A percentile compares a stretch with the other conserved stretches of the same genome.
Conservation (phyloP, 35 echinoderm and acorn worm genomes). For the Heliocidaris tuberculata region DNA sequence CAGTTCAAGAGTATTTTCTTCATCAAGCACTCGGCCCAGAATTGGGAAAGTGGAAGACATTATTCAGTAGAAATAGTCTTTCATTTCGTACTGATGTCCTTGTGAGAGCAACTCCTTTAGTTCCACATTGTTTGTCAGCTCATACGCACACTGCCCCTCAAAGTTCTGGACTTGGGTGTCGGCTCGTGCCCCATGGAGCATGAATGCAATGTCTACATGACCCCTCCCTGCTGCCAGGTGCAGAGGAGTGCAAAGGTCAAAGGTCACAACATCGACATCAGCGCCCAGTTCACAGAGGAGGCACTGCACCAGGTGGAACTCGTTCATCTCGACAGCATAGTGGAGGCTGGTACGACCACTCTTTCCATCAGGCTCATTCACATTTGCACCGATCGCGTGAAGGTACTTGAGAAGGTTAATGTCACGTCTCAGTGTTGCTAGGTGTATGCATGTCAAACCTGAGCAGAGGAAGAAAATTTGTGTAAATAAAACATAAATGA, state of each 20-base stretch:
- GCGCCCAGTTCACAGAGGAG: constrained; percentile 62
- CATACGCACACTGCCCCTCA: constrained; percentile 69
- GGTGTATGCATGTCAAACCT: constrained; percentile 90
- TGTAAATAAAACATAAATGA: background rate
- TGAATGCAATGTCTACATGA: constrained; percentile 30
- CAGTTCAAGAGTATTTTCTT: background rate
- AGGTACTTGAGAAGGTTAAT: constrained; percentile 62
- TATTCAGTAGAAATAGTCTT: background rate
- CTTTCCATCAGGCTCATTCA: constrained; percentile 86
- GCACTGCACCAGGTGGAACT: constrained; percentile 59
- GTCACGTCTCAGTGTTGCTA: constrained; percentile 60
- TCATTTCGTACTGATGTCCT: background rate
- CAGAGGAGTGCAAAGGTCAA: constrained; percentile 85
- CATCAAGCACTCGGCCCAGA: background rate
- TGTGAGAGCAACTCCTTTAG: constrained; percentile 5
- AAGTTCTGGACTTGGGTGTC: constrained; percentile 67
- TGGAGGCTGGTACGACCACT: constrained; percentile 85
- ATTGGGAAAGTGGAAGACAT: background rate
- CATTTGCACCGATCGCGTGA: constrained; percentile 60
- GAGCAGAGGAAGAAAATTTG: constrained; percentile 25
- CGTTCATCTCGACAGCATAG: constrained; percentile 75
- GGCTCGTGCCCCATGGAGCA: constrained; percentile 68
- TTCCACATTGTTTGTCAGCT: constrained; percentile 48
- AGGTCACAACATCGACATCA: constrained; percentile 78
- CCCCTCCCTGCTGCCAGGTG: constrained; percentile 82